Base-by-base conservation (phyloP, 2,113 vertebrate genomes). In the Cyanoderma ruficeps region DNA sequence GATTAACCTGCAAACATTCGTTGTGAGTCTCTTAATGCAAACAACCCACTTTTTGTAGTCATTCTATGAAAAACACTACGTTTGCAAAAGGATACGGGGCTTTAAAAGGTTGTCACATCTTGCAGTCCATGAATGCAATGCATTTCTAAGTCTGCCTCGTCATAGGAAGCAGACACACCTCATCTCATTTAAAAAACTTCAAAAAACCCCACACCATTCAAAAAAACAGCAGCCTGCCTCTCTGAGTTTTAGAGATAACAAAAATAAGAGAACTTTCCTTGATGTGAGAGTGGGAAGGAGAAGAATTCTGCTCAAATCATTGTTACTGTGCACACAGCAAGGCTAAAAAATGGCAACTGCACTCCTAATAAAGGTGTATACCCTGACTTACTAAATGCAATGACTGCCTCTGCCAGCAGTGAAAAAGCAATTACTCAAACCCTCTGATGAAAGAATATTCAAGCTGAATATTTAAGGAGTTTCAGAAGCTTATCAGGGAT, bases 401-500 rank as follows among this genome's bases (percentile, higher is more conserved):
- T 31, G 35, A 56, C 49, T 60, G 53, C 27, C 20, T 31, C 35
- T 85, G 50, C 41, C 41, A 46, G 23, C 53, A n/a, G n/a, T 19
- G 57, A 70, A 95, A 82, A 83, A 50, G 14, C 37, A 72, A 57
- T 92, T 85, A 57, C 68, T 79, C 44, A 55, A 52, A 88, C 30
- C 24, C 49, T 11, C 22, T 49, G 67, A 57, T 61, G 42, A 77
- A 52, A 59, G 59, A 90, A 68, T 68, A 69, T 61, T 83, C 53
- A 70, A 65, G 44, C 27, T 50, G 82, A 75, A 78, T 83, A 63
- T 71, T 82, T 80, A 89, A 89, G n/a, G 35, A 70, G 20, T 33
- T 90, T 90, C 71, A 90, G 80, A 83, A 77, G 44, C 59, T 94
- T 95, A 92, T 83, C 85, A 39, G 33, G 30, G 37, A 90, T 88